Evolutionary conservation across 53 echinoderm and acorn worm genomes (phyloP).

Genomic region (Apostichopus leukothele): DNA sequence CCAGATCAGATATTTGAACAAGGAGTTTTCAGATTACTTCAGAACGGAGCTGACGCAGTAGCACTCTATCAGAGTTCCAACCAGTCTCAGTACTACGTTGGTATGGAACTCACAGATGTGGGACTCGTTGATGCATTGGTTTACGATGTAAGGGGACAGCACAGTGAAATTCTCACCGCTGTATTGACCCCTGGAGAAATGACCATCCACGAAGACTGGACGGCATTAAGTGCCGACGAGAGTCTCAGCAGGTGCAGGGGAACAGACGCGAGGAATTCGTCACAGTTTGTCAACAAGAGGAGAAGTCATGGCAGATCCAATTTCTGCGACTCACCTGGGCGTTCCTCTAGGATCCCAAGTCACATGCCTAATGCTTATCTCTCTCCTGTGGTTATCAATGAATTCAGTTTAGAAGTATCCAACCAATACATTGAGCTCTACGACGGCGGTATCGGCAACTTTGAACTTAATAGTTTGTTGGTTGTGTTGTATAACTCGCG

Average conservation of each 20-base stretch:
- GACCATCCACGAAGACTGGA: slow-evolving; percentile 66
- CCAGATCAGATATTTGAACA: slow-evolving; percentile 61
- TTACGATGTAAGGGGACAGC: slow-evolving; percentile 64
- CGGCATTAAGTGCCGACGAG: slow-evolving; percentile 61
- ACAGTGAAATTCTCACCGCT: slow-evolving; percentile 54
- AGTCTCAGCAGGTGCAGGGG: slow-evolving; percentile 79
- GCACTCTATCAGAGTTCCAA: slow-evolving; percentile 66
- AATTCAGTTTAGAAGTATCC: slow-evolving; percentile 60
- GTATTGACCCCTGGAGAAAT: slow-evolving; percentile 70
- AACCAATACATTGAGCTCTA: slow-evolving; percentile 84
- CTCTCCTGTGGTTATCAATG: slow-evolving; percentile 75
- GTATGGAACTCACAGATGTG: slow-evolving; percentile 63
- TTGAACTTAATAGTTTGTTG: slow-evolving; percentile 61
- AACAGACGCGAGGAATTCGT: slow-evolving; percentile 58
- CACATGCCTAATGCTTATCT: slow-evolving; percentile 41
- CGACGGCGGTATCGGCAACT: slow-evolving; percentile 75
- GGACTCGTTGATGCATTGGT: slow-evolving; percentile 88
- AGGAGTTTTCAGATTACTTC: slow-evolving; percentile 56
- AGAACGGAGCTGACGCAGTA: slow-evolving; percentile 82
- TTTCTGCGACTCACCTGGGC: slow-evolving; percentile 45
- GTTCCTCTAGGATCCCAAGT: slow-evolving; percentile 7
- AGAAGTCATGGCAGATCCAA: slow-evolving; percentile 69
- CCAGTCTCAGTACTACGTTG: slow-evolving; percentile 39
- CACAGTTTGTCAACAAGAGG: slow-evolving; percentile 61
- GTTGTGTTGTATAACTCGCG: slow-evolving; percentile 66